phyloP scores from a whole-genome alignment of 2,888 invertebrate genomes.

The Adineta ricciae region DNA sequence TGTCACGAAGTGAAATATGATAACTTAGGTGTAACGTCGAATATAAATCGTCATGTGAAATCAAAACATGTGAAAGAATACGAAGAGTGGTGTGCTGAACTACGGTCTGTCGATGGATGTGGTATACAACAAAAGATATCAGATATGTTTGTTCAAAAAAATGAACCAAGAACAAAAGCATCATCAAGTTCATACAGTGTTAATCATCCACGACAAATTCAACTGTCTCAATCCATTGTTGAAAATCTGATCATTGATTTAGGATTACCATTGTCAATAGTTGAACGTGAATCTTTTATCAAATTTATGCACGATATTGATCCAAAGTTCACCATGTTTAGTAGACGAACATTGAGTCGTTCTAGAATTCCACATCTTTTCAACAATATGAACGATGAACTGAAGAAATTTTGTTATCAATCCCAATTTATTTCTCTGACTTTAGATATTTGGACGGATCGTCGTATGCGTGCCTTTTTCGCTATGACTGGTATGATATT shows the following conservation, averaged over 20 bases:
- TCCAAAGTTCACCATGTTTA: background rate
- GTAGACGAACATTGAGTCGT: background rate
- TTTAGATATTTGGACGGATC: background rate
- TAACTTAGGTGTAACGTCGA: no score
- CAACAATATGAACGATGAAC: background rate
- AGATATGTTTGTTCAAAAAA: no score
- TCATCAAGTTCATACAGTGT: no score
- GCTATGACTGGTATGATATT: background rate
- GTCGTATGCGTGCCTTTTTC: background rate
- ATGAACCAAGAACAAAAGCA: no score
- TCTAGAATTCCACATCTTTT: background rate
- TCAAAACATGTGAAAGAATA: no score
- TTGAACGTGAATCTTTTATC: background rate
- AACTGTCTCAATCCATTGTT: no score
- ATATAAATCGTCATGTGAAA: no score
- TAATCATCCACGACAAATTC: no score
- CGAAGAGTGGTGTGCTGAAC: no score
- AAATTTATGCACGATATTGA: background rate
- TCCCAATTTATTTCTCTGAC: background rate
- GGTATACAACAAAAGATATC: no score
- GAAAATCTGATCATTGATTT: background rate
- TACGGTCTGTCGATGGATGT: no score
- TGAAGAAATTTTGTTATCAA: background rate
- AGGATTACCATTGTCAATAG: background rate
- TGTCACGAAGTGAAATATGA: no score